Evolutionary conservation across 1,140 invertebrate species (phyloP), one percentile per base, ranked within the genome.

Genomic region (Caenorhabditis inopinata): DNA sequence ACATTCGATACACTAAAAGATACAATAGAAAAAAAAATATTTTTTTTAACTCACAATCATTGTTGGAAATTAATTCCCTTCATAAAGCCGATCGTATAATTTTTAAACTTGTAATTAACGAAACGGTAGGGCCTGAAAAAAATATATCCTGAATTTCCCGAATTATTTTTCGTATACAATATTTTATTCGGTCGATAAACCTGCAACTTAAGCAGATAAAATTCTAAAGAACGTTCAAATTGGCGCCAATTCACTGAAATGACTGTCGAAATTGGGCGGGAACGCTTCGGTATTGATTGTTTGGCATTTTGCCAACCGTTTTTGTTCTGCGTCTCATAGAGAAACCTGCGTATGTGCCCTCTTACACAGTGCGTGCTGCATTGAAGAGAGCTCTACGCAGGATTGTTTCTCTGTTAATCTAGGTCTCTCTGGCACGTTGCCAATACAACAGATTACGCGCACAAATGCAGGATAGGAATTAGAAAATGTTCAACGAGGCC

Each of bases 1-100:
- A 27, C 76, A 78, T 42, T 78, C 76, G 32, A 78, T 38, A 29
- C 76, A 78, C 76, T 78, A 53, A 18, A 74, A 74, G n/a, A n/a
- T n/a, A n/a, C n/a, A n/a, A n/a, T n/a, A n/a, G n/a, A n/a, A n/a
- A 27, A 38, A 23, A 42, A 38, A 21, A 21, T 16, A 11, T 21
- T n/a, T 73, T 73, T 42, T 6, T 18, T 25, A 16, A 16, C 75
- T 32, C 42, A 68, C 58, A 68, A 68, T 49, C 75, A 49, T 49
- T 23, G 51, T 29, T 29, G 29, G 25, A 38, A 51, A 16, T 9
- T 32, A 49, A 49, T 9, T 18, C 51, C 51, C 58, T 68, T 68
- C 58, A 68, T 68, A 68, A 18, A 68, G 58, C n/a, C 58, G 11
- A 11, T 42, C 9, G 7, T 58, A 2, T 68, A 18, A 0, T 42